Evolutionary conservation across 2,113 vertebrate genomes (phyloP).

Genomic region (Atractosteus spatula): DNA sequence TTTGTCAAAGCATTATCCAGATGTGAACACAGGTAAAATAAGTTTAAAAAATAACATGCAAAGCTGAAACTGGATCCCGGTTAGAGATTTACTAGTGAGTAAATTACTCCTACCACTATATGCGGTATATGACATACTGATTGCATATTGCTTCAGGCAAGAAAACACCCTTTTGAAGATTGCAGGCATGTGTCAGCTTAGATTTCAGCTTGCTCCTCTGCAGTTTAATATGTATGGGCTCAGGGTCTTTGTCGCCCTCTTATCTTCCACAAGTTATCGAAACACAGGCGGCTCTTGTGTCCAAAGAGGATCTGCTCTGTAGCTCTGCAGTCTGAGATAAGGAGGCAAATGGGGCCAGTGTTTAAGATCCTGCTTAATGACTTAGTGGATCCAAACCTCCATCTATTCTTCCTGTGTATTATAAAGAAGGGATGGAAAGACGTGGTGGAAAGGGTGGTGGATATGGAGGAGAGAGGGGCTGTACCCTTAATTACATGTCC

Average conservation of each 20-base stretch:
- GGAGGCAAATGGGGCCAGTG: background rate
- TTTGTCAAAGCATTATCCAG: no score
- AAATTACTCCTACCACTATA: no score
- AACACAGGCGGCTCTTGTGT: background rate
- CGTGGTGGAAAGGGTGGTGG: background rate
- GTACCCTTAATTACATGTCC: conserved; percentile 50
- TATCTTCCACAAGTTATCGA: background rate
- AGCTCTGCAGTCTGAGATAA: conserved; percentile 5
- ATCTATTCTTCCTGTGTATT: background rate
- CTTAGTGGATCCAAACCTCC: background rate
- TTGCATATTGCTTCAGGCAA: background rate
- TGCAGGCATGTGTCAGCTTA: background rate
- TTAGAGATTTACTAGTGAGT: no score
- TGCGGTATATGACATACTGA: no score
- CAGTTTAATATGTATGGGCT: conserved; percentile 3
- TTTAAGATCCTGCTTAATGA: background rate
- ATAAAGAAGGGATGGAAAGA: background rate
- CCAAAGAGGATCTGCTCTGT: conserved; percentile 7
- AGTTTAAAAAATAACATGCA: no score
- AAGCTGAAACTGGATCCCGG: no score
- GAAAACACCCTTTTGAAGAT: background rate
- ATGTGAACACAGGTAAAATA: no score
- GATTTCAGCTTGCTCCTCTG: background rate
- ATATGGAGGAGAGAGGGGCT: conserved; percentile 25
- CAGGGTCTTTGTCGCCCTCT: background rate